Base-by-base conservation (phyloP, 2,113 vertebrate genomes). In the Pachyramphus minor region DNA sequence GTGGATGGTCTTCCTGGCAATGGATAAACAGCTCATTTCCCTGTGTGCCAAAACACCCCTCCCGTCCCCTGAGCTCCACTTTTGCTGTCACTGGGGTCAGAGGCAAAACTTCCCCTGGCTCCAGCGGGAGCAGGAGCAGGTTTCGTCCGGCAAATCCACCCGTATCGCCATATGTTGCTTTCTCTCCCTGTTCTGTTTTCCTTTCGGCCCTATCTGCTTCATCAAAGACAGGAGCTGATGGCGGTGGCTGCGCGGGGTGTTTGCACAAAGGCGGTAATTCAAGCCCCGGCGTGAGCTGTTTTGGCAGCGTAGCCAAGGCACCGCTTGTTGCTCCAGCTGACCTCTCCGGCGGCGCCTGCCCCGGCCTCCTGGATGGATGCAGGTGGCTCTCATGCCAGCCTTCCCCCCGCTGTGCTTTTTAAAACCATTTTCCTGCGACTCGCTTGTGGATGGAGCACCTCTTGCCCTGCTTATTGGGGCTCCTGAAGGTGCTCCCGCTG, bases 231-330 rank as follows among this genome's bases (percentile, higher is more conserved):
- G 67, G 88, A 67, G 90, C 78, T 63, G 92, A 18, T 74, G 44
- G 8, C 8, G 30, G 92, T 85, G 73, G 86, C 83, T 58, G 19
- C 5, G 7, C 25, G 2, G 75, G 59, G 6, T 86, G 96, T 96
- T 95, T 95, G 90, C 92, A 90, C 93, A 96, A 68, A 84, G 95
- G 88, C 28, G 4, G 95, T 96, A 93, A 95, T 37, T 94, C 93
- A 92, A 96, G 93, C 75, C 83, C 82, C 1, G 39, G 90, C 21
- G 14, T 7, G 82, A 74, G 95, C 96, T 95, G 96, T 90, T 87
- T 87, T 90, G 92, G 92, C 95, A 94, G 79, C 11, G 49, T 81
- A 83, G 95, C 94, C 90, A 64, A 68, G 96, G 93, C 85, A 72
- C 83, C 19, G 49, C 88, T 78, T 58, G 63, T 83, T 64, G 79